Evolutionary conservation across 2,113 vertebrate genomes (phyloP), one percentile per base, ranked within the genome.

Genomic region (Cottus gobio): DNA sequence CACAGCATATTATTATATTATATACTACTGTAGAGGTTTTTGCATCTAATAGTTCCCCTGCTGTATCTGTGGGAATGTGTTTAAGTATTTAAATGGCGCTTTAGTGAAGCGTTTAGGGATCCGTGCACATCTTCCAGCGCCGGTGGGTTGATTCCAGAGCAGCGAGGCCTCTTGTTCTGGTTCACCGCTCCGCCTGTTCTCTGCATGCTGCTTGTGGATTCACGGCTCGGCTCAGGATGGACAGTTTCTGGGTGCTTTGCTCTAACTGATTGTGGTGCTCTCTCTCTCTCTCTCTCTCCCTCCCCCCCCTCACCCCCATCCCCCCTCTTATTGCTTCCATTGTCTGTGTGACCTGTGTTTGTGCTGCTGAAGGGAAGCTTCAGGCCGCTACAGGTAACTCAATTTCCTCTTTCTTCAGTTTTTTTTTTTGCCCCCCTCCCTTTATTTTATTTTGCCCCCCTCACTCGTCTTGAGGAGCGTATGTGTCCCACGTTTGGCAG

Each of bases 311-410:
- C 22, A 11, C 50, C 50, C n/a, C n/a, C 10, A 93, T 91, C 79
- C 93, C 94, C 92, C 93, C 90, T 89, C 78, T 89, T 82, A 87
- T 88, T 86, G 89, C 91, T 90, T 93, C 91, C 86, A 65, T 87
- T 62, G 84, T 85, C 70, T 93, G 77, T 92, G 86, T 91, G 91
- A 84, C 78, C 90, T 93, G 88, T 93, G 92, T 91, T 93, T 95
- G 95, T 83, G 92, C 94, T 93, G 94, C 96, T 97, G 94, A 96
- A 98, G 97, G 97, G 97, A 97, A 96, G 96, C 97, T 98, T 99
- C 97, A 97, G 97, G 95, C 98, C 97, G 91, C 95, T 99, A 91
- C 97, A 98, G 97, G 97, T 98, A 98, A 98, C 37, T 50, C 72
- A 46, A 24, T 80, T 86, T 82, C 75, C 77, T 44, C 67, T 71